phyloP scores from a whole-genome alignment of 1,140 invertebrate species.

The Solenopsis fugax region DNA sequence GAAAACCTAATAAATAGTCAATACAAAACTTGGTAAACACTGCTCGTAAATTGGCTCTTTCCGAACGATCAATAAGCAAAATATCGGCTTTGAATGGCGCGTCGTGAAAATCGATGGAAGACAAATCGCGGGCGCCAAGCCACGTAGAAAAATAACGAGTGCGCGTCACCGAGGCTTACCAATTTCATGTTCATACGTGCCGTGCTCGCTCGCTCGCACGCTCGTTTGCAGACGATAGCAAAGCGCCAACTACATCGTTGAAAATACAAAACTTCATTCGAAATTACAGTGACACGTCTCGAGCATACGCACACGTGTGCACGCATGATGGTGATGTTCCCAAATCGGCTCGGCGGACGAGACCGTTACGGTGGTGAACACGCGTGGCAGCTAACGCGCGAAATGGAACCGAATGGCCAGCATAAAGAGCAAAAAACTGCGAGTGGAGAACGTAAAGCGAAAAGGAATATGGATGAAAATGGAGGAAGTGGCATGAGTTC shows the following conservation, averaged over 20 bases:
- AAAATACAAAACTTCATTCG: conserved; percentile 73
- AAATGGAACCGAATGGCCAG: conserved; percentile 62
- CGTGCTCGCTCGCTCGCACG: neutral
- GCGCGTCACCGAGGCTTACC: conserved; percentile 35
- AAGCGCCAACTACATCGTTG: conserved; percentile 49
- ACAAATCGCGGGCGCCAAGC: conserved; percentile 49
- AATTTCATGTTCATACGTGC: conserved; percentile 62
- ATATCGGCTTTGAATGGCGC: conserved; percentile 43
- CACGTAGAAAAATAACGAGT: conserved; percentile 68
- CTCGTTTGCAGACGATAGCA: conserved; percentile 34
- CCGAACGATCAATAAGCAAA: conserved; percentile 23
- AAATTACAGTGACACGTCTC: conserved; percentile 62
- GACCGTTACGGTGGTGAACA: conserved; percentile 5
- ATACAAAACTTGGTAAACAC: conserved; percentile 41
- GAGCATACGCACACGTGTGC: neutral
- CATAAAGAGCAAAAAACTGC: conserved; percentile 53
- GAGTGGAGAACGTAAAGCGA: neutral
- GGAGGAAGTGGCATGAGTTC: conserved; percentile 48
- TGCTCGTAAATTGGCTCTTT: conserved; percentile 24
- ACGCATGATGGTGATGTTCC: conserved; percentile 25
- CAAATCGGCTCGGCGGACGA: conserved; percentile 61
- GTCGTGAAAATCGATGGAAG: conserved; percentile 45
- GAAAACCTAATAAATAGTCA: conserved; percentile 20
- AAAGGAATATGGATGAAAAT: conserved; percentile 54
- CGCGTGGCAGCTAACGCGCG: conserved; percentile 39